Conservation (phyloP, 2,113 vertebrate species). For the Rhegmatorhina hoffmannsi region DNA sequence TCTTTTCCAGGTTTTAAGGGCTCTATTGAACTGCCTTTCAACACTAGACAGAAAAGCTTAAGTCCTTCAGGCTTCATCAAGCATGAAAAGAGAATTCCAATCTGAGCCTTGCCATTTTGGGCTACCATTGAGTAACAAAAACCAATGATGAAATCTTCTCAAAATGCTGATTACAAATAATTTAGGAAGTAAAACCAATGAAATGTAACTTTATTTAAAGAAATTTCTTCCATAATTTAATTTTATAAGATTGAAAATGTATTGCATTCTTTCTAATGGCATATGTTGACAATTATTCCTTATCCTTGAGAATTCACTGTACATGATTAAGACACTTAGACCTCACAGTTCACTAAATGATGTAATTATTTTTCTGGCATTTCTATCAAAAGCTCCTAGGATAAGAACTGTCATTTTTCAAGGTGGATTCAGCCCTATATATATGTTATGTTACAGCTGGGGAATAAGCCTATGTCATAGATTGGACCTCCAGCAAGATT, state of each 20-base stretch:
- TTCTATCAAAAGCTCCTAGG: not conserved
- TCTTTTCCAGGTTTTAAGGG: not conserved
- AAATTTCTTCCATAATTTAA: not conserved
- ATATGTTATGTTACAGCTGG: not conserved
- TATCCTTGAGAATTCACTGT: not conserved
- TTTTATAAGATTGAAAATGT: not conserved
- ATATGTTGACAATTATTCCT: not conserved
- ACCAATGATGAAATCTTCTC: not conserved
- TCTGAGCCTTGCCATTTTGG: not conserved
- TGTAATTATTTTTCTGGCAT: not conserved
- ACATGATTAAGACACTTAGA: not conserved
- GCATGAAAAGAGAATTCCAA: not conserved
- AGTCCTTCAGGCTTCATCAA: not conserved
- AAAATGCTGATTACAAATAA: not conserved
- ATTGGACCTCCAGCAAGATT: not conserved
- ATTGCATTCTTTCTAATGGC: not conserved
- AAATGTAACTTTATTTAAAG: not conserved
- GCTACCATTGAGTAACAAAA: not conserved
- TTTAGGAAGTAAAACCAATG: not conserved
- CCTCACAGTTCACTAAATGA: not conserved
- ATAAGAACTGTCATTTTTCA: not conserved
- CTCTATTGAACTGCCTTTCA: not conserved
- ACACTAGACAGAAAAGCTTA: not conserved
- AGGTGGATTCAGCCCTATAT: not conserved
- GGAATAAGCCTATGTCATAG: not conserved